These are phyloP conservation scores for Stenurella melanura DNA, from an alignment of 2,888 invertebrate genomes.

Conservation along the genomic window DNA sequence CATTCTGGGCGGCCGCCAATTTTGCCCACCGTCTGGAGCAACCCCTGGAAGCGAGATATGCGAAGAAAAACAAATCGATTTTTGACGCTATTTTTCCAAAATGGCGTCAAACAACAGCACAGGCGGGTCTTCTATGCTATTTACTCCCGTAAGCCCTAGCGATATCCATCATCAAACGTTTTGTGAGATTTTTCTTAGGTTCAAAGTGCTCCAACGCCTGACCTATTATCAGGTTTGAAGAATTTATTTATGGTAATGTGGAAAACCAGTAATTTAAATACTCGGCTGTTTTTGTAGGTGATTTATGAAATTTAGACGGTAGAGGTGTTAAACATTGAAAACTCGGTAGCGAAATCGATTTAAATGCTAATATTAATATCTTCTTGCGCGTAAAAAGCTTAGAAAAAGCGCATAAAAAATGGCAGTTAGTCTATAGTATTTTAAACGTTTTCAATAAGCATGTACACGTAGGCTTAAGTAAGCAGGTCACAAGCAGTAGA, in stretches of 20 bases:
- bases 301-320: conserved; percentile 49
- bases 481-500: conserved; percentile 53
- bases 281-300: conserved; percentile 42
- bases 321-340: conserved; percentile 50
- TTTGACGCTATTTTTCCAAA: too few species aligned
- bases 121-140: too few species aligned
- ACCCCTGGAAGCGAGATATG: too few species aligned
- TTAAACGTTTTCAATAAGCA: conserved; percentile 45
- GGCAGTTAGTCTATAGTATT: conserved; percentile 48
- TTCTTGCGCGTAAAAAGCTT: conserved; percentile 44
- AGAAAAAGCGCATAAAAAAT: conserved; percentile 50
- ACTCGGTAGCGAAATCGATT: conserved; percentile 56
- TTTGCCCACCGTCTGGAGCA: too few species aligned
- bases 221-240: background rate
- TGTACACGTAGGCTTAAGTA: conserved; percentile 42
- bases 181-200: too few species aligned
- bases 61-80: too few species aligned
- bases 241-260: conserved; percentile 27
- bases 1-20: too few species aligned
- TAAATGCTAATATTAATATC: conserved; percentile 57
- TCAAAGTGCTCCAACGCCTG: too few species aligned
- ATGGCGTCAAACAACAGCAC: too few species aligned
- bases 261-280: conserved; percentile 21
- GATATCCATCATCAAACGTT: too few species aligned
- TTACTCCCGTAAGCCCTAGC: too few species aligned